Conservation (phyloP, 2,888 invertebrate species). For the Chymomyza procnemis region DNA sequence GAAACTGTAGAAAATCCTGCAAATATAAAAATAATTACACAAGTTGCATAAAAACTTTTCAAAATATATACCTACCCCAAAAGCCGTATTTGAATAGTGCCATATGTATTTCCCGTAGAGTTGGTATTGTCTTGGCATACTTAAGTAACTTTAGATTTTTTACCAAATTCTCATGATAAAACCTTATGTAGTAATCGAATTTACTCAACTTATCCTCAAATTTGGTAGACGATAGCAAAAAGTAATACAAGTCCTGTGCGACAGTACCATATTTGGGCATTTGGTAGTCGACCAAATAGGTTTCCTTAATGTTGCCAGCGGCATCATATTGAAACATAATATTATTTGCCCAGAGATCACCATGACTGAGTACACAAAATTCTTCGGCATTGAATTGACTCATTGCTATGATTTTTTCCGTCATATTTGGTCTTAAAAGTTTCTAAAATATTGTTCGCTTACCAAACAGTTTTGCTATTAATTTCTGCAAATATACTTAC, state of each 20-base stretch:
- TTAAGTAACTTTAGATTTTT: conserved; percentile 61
- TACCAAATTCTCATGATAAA: conserved; percentile 68
- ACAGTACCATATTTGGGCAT: conserved; percentile 64
- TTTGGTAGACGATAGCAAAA: conserved; percentile 71
- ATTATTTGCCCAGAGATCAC: conserved; percentile 71
- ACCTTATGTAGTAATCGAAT: conserved; percentile 73
- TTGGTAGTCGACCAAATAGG: conserved; percentile 71
- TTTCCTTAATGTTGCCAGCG: conserved; percentile 55
- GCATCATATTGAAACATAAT: conserved; percentile 69
- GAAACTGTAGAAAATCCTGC: conserved; percentile 49
- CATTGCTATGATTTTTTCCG: conserved; percentile 41
- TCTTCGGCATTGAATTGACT: conserved; percentile 39
- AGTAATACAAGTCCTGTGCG: conserved; percentile 68
- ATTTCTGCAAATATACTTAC: conserved; percentile 36
- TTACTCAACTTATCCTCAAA: conserved; percentile 65
- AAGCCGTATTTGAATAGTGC: conserved; percentile 58
- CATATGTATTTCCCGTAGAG: conserved; percentile 61
- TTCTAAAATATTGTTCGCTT: conserved; percentile 28
- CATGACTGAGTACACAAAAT: conserved; percentile 69
- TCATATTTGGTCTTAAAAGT: conserved; percentile 22
- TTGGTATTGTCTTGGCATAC: conserved; percentile 67
- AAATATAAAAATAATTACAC: not conserved
- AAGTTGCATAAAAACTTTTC: not conserved
- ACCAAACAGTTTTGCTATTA: not conserved
- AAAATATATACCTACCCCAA: conserved; percentile 54